phyloP scores from a whole-genome alignment of 1,140 invertebrate species.

The Microvelia longipes region DNA sequence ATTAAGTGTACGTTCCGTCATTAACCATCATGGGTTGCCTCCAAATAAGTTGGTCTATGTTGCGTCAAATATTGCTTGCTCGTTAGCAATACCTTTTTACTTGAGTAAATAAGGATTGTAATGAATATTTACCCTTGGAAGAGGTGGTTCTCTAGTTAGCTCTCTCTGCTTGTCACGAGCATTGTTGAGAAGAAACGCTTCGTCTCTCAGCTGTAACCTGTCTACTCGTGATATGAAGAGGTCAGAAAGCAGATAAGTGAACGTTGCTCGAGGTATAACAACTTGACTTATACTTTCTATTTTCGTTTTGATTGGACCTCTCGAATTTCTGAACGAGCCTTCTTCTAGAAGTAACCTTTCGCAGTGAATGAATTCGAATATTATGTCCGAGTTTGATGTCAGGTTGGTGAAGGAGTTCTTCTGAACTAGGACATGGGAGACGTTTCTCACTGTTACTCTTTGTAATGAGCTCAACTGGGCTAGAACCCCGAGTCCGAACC shows the following conservation, averaged over 20 bases:
- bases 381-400: constrained; percentile 29
- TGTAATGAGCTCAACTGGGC: constrained; percentile 31
- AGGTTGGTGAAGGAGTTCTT: constrained; percentile 38
- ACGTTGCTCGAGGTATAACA: constrained; percentile 40
- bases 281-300: constrained; percentile 39
- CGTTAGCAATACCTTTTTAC: too few species aligned
- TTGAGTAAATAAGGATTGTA: too few species aligned
- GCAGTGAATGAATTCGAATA: constrained; percentile 29
- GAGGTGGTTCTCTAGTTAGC: constrained; percentile 38
- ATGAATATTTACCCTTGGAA: too few species aligned
- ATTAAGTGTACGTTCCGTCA: too few species aligned
- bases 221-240: constrained; percentile 35
- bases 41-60: too few species aligned
- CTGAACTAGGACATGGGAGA: constrained; percentile 34
- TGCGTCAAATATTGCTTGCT: too few species aligned
- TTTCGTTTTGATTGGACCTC: constrained; percentile 40
- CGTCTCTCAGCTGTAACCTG: constrained; percentile 35
- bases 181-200: constrained; percentile 30
- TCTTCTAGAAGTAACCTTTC: constrained; percentile 36
- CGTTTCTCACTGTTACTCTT: constrained; percentile 33
- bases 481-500: constrained; percentile 36
- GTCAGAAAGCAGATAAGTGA: constrained; percentile 44
- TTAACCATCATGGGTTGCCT: too few species aligned
- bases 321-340: constrained; percentile 33
- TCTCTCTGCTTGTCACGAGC: not conserved